Conservation (phyloP, 2,888 invertebrate genomes). For the Mesoligia furuncula region DNA sequence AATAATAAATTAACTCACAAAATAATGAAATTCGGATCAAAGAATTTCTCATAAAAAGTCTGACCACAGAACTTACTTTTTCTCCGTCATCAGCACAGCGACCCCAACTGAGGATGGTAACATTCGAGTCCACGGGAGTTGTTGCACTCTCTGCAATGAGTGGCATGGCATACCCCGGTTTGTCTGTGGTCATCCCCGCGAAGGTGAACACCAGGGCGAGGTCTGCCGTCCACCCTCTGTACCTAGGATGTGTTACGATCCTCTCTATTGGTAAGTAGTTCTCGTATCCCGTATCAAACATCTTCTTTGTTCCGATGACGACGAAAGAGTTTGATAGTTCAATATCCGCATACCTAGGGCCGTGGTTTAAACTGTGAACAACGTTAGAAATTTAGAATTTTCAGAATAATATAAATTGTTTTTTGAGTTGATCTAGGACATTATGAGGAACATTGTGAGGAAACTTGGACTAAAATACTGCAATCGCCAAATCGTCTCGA, state of each 20-base stretch:
- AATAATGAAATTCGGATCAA: not conserved
- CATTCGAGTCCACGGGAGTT: slow-evolving; percentile 73
- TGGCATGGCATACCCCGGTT: slow-evolving; percentile 74
- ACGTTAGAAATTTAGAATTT: not conserved
- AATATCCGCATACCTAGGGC: slow-evolving; percentile 55
- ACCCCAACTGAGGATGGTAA: slow-evolving; percentile 80
- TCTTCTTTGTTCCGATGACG: slow-evolving; percentile 78
- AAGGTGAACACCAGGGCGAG: slow-evolving; percentile 79
- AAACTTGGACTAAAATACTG: not conserved
- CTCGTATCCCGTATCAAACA: slow-evolving; percentile 80
- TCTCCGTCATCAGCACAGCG: slow-evolving; percentile 57
- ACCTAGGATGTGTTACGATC: slow-evolving; percentile 76
- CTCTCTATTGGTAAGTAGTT: slow-evolving; percentile 82
- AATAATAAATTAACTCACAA: not conserved
- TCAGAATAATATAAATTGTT: not conserved
- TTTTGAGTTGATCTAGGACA: not conserved
- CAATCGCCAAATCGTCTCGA: not conserved
- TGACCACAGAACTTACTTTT: slow-evolving; percentile 9
- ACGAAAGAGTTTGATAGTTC: slow-evolving; percentile 81
- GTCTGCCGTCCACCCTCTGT: slow-evolving; percentile 76
- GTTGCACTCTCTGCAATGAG: slow-evolving; percentile 70
- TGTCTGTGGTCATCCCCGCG: slow-evolving; percentile 79
- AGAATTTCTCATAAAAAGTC: not conserved
- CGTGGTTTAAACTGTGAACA: slow-evolving; percentile 31
- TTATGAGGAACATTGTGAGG: not conserved